Percentiles rank a stretch among this genome's conserved stretches.
These are phyloP conservation scores for Orchesella cincta DNA, from an alignment of 1,140 invertebrate genomes.

Conservation along the genomic window DNA sequence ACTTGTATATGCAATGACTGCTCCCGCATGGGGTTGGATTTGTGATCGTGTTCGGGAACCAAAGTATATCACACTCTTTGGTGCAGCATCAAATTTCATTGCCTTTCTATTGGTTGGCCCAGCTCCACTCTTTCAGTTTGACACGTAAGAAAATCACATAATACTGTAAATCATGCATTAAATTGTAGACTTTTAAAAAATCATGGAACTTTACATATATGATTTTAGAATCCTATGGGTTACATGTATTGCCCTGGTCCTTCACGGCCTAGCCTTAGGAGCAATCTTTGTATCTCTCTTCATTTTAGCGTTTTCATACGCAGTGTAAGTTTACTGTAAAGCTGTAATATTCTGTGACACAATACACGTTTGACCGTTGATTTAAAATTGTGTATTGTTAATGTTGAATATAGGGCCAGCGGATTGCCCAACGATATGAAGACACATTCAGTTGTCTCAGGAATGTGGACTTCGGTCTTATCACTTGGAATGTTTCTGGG, in stretches of 20 bases:
- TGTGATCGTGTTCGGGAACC: conserved; percentile 68
- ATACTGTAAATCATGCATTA: background rate
- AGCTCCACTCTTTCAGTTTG: conserved; percentile 48
- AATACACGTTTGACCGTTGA: no score
- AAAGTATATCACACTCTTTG: conserved; percentile 69
- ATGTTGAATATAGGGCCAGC: conserved; percentile 59
- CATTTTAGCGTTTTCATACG: conserved; percentile 73
- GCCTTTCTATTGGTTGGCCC: conserved; percentile 75
- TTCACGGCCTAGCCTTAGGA: conserved; percentile 77
- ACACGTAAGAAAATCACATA: background rate
- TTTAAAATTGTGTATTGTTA: no score
- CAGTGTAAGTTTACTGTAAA: conserved; percentile 73
- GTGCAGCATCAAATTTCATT: conserved; percentile 66
- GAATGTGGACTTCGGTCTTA: conserved; percentile 81
- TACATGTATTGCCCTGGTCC: conserved; percentile 68
- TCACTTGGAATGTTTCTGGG: conserved; percentile 81
- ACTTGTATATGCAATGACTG: conserved; percentile 76
- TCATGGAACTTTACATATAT: background rate
- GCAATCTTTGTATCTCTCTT: conserved; percentile 78
- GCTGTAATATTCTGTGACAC: no score
- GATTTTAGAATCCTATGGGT: conserved; percentile 68
- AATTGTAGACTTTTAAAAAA: background rate
- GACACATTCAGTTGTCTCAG: conserved; percentile 80
- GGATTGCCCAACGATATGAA: conserved; percentile 78
- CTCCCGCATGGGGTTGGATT: conserved; percentile 78